Evolutionary conservation across 1,140 invertebrate species (phyloP).

Genomic region (Lordiphosa collinella): DNA sequence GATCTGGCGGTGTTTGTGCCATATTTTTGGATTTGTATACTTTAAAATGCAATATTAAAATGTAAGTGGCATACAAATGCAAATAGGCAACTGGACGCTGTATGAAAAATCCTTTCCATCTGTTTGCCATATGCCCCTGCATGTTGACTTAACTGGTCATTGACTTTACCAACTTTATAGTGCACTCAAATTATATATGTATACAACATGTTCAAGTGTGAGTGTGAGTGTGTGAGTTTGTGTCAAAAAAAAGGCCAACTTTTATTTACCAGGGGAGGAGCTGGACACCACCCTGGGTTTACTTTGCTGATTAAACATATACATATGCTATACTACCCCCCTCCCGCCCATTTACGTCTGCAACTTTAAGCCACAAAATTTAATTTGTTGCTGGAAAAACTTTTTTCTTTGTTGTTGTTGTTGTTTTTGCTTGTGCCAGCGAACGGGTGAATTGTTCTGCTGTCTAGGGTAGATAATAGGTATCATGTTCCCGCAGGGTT

Average conservation of each 20-base stretch:
- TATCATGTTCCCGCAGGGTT: slow-evolving; percentile 65
- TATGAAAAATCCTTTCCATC: background rate
- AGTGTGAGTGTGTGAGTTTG: slow-evolving; percentile 24
- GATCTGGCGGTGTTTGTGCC: slow-evolving; percentile 13
- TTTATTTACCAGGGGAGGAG: slow-evolving; percentile 42
- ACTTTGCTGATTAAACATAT: slow-evolving; percentile 74
- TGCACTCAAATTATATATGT: slow-evolving; percentile 69
- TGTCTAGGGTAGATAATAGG: slow-evolving; percentile 49
- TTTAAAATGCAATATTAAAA: slow-evolving; percentile 68
- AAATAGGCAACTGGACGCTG: slow-evolving; percentile 19
- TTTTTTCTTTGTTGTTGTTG: slow-evolving; percentile 8
- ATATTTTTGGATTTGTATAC: slow-evolving; percentile 42
- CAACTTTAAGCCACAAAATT: slow-evolving; percentile 65
- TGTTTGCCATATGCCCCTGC: slow-evolving; percentile 15
- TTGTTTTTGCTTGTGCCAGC: background rate
- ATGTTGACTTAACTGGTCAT: slow-evolving; percentile 75
- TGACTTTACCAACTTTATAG: slow-evolving; percentile 69
- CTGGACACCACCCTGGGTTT: slow-evolving; percentile 39
- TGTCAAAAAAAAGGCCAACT: slow-evolving; percentile 52
- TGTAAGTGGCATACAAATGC: slow-evolving; percentile 22
- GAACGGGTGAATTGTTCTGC: slow-evolving; percentile 28
- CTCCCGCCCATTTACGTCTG: background rate
- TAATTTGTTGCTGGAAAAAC: slow-evolving; percentile 41
- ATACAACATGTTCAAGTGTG: slow-evolving; percentile 3
- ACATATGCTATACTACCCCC: too few species aligned